Conservation (phyloP, 1,140 invertebrate genomes). For the Anthonomus grandis region DNA sequence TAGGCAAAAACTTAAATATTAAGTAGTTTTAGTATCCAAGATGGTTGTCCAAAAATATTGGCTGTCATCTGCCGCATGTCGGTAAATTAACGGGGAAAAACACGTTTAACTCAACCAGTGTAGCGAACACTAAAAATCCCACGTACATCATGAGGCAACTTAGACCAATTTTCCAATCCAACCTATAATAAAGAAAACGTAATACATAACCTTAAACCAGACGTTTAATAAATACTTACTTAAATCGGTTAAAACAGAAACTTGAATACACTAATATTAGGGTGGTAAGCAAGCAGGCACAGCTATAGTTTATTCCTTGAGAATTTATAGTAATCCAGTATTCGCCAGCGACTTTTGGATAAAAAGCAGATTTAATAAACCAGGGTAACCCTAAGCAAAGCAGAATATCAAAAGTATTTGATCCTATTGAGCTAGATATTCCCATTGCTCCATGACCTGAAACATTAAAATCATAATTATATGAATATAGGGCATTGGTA, state of each 20-base stretch:
- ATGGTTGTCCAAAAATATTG: background rate
- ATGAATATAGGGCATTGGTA: too few species aligned
- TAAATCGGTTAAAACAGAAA: constrained; percentile 73
- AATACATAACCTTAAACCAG: background rate
- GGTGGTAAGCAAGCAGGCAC: constrained; percentile 73
- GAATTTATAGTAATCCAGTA: constrained; percentile 77
- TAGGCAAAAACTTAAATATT: too few species aligned
- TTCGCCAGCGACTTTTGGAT: constrained; percentile 64
- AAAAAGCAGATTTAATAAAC: constrained; percentile 76
- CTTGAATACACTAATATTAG: constrained; percentile 71
- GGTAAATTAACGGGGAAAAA: constrained; percentile 82
- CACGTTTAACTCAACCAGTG: constrained; percentile 81
- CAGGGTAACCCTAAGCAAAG: constrained; percentile 82
- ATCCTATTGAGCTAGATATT: constrained; percentile 85
- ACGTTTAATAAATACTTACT: constrained; percentile 41
- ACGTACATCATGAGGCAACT: constrained; percentile 74
- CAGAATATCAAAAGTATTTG: constrained; percentile 85
- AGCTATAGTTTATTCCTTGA: constrained; percentile 74
- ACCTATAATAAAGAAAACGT: constrained; percentile 38
- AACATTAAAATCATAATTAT: too few species aligned
- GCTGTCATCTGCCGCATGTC: constrained; percentile 57
- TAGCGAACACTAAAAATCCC: constrained; percentile 71
- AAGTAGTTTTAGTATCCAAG: too few species aligned
- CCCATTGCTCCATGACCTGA: constrained; percentile 84
- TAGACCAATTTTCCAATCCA: constrained; percentile 75